Conservation (phyloP, 2,888 invertebrate species). For the Serrognathus titanus region DNA sequence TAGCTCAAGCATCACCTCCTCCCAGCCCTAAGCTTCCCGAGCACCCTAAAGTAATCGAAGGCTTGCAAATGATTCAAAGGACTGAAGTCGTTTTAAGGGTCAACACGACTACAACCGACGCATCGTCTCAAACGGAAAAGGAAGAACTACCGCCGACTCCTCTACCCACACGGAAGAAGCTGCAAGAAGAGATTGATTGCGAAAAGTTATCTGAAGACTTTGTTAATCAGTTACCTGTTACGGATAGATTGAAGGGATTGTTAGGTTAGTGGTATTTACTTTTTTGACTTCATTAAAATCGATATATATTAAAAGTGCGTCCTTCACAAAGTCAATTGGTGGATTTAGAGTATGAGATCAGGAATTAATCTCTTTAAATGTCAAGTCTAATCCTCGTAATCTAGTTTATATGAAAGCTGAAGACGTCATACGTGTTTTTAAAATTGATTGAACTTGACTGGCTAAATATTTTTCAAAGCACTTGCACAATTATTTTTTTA, state of each 20-base stretch:
- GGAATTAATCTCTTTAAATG: too few relatives aligned
- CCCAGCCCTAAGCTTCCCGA: conserved; percentile 42
- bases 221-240: conserved; percentile 58
- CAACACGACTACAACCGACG: conserved; percentile 60
- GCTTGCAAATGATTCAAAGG: conserved; percentile 58
- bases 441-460: too few relatives aligned
- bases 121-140: conserved; percentile 49
- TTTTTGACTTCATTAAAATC: too few relatives aligned
- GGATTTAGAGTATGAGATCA: too few relatives aligned
- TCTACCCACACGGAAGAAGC: conserved; percentile 56
- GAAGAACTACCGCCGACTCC: conserved; percentile 47
- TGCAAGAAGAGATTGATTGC: conserved; percentile 75
- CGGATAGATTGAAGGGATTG: conserved; percentile 65
- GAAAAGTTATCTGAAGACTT: conserved; percentile 66
- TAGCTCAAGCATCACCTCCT: conserved; percentile 36
- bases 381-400: not conserved
- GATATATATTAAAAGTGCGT: too few relatives aligned
- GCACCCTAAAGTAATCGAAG: conserved; percentile 46
- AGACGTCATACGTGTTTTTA: too few relatives aligned
- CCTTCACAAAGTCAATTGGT: too few relatives aligned
- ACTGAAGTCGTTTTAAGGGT: conserved; percentile 62
- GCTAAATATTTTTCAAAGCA: too few relatives aligned
- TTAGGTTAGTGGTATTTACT: conserved; percentile 48
- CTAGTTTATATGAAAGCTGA: too few relatives aligned
- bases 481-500: too few relatives aligned